A percentile compares a stretch with the other conserved stretches of the same genome.
Evolutionary conservation across 1,140 invertebrate species (phyloP).

Genomic region (Caenorhabditis remanei): DNA sequence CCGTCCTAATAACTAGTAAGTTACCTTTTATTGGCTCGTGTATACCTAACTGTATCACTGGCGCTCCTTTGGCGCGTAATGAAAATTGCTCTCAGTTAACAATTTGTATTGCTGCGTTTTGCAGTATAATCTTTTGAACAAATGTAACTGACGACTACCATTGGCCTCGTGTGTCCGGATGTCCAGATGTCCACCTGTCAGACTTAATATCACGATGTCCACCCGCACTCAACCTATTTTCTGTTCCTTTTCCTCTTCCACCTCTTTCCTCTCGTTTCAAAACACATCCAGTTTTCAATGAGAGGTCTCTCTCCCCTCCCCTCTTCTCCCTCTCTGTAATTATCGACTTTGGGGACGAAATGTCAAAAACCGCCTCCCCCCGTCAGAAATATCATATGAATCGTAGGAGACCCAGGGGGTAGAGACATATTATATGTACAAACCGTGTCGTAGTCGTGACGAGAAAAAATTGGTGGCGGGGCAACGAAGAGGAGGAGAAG

Average conservation of each 20-base stretch:
- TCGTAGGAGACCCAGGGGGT: background rate
- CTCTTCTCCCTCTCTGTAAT: constrained; percentile 25
- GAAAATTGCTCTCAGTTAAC: too few relatives aligned
- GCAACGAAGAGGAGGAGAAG: background rate
- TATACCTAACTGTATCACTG: too few relatives aligned
- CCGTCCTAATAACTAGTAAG: too few relatives aligned
- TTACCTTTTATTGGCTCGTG: too few relatives aligned
- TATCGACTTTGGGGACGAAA: constrained; percentile 47
- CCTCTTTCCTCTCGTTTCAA: background rate
- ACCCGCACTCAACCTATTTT: too few relatives aligned
- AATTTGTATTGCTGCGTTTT: too few relatives aligned
- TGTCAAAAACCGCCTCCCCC: constrained; percentile 33
- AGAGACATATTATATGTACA: background rate
- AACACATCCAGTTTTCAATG: background rate
- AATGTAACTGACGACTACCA: too few relatives aligned
- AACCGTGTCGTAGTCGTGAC: constrained; percentile 12
- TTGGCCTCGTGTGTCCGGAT: too few relatives aligned
- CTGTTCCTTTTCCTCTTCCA: background rate
- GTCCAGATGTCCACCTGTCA: too few relatives aligned
- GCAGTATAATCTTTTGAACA: too few relatives aligned
- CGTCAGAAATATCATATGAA: constrained; percentile 29
- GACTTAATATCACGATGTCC: too few relatives aligned
- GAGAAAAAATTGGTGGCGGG: background rate
- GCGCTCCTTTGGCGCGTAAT: too few relatives aligned
- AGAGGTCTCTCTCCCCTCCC: background rate